A percentile compares a stretch with the other conserved stretches of the same genome.
phyloP scores from a whole-genome alignment of 1,140 invertebrate species.

The Microplitis demolitor region DNA sequence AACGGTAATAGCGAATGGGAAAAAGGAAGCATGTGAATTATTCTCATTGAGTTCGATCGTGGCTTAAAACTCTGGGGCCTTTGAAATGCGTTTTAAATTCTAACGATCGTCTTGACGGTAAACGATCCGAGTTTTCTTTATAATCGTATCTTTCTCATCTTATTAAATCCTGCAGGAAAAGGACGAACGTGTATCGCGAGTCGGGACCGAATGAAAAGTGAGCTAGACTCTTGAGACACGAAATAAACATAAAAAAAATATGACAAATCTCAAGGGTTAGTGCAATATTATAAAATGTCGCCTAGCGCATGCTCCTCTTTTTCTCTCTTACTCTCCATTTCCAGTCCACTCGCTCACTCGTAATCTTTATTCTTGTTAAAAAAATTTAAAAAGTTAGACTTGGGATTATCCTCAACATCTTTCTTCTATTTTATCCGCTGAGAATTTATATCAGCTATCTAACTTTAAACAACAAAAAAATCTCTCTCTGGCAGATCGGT shows the following conservation, averaged over 20 bases:
- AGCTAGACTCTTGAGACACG: neutral
- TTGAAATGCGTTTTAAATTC: conserved; percentile 33
- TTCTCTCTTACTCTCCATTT: no score
- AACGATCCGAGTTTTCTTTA: conserved; percentile 32
- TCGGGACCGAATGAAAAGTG: no score
- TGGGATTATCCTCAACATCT: neutral
- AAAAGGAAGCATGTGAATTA: conserved; percentile 15
- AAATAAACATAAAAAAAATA: neutral
- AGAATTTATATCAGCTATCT: no score
- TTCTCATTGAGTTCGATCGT: conserved; percentile 42
- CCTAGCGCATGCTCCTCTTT: neutral
- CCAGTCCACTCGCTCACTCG: no score
- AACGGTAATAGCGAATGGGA: neutral
- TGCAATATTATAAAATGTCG: neutral
- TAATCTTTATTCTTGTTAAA: no score
- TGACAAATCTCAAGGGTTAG: neutral
- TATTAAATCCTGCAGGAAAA: neutral
- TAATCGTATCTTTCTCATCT: neutral
- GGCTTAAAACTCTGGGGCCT: conserved; percentile 28
- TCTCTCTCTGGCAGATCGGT: neutral
- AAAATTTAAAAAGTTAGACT: conserved; percentile 26
- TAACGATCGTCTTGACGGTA: conserved; percentile 30
- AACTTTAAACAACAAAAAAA: neutral
- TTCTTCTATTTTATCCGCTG: neutral
- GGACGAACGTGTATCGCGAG: neutral